A percentile compares a stretch with the other conserved stretches of the same genome.
These are phyloP conservation scores for Carcharodon carcharias DNA, from an alignment of 2,797 vertebrate species.

Conservation along the genomic window DNA sequence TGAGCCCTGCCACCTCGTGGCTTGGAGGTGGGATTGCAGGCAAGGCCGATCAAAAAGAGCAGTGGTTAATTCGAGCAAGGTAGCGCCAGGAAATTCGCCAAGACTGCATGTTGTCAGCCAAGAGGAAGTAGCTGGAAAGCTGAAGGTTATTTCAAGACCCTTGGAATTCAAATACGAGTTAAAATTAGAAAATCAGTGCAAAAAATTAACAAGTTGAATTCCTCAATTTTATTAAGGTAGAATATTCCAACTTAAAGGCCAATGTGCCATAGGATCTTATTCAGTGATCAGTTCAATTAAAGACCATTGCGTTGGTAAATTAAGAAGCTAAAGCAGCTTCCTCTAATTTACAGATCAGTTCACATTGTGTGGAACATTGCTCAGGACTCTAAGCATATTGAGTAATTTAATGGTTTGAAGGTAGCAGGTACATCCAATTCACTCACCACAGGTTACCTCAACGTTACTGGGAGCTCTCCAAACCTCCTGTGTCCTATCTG, in stretches of 20 bases:
- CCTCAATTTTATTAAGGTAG: neutral
- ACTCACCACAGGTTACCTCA: no score
- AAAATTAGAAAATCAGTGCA: neutral
- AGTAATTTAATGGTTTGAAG: neutral
- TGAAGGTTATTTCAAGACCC: neutral
- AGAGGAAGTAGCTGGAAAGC: neutral
- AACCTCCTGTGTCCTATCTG: no score
- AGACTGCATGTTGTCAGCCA: neutral
- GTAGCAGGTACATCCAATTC: no score
- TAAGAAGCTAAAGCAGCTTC: neutral
- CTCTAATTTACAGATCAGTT: neutral
- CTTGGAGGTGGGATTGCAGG: no score
- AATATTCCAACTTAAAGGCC: neutral
- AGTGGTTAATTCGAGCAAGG: no score
- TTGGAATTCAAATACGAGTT: neutral
- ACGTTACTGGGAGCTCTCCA: no score
- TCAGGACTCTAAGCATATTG: neutral
- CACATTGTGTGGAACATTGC: neutral
- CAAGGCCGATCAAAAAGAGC: no score
- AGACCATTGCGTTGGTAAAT: neutral
- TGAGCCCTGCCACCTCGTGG: no score
- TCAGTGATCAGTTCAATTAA: neutral
- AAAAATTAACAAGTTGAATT: neutral
- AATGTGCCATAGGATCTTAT: neutral
- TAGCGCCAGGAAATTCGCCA: neutral